Conservation (phyloP, 2,888 invertebrate species). For the Dysmachus trigonus region DNA sequence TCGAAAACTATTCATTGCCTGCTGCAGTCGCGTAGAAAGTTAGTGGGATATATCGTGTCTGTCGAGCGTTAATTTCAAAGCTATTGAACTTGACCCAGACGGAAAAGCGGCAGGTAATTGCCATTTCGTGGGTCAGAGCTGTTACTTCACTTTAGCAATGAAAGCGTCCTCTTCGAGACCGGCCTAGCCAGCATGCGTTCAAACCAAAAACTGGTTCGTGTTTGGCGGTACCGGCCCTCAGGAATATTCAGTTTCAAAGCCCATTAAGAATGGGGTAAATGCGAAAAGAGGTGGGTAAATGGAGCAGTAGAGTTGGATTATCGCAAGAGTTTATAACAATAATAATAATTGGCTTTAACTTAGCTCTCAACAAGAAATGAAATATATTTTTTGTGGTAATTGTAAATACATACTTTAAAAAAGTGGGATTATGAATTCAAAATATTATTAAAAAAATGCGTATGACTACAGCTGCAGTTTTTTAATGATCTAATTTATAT, state of each 20-base stretch:
- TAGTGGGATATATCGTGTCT: background rate
- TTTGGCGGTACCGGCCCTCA: background rate
- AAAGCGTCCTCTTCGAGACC: background rate
- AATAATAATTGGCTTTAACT: background rate
- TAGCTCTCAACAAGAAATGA: background rate
- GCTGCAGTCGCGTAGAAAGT: background rate
- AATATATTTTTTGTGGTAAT: background rate
- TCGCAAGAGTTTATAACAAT: background rate
- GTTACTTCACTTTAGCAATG: background rate
- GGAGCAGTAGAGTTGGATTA: background rate
- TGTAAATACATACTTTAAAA: too few species aligned
- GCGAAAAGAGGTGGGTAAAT: background rate
- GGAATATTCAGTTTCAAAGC: background rate
- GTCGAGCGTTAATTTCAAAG: background rate
- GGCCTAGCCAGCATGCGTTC: background rate
- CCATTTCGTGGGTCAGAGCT: background rate
- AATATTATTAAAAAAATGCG: too few species aligned
- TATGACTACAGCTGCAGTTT: too few species aligned
- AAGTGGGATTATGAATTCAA: too few species aligned
- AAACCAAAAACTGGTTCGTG: background rate
- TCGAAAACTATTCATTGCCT: background rate
- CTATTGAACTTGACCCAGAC: conserved; percentile 34
- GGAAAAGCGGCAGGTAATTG: background rate
- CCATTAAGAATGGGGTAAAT: background rate
- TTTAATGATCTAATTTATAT: too few species aligned